These are phyloP conservation scores for Sylvia borin DNA, from an alignment of 2,797 vertebrate species.

Conservation along the genomic window DNA sequence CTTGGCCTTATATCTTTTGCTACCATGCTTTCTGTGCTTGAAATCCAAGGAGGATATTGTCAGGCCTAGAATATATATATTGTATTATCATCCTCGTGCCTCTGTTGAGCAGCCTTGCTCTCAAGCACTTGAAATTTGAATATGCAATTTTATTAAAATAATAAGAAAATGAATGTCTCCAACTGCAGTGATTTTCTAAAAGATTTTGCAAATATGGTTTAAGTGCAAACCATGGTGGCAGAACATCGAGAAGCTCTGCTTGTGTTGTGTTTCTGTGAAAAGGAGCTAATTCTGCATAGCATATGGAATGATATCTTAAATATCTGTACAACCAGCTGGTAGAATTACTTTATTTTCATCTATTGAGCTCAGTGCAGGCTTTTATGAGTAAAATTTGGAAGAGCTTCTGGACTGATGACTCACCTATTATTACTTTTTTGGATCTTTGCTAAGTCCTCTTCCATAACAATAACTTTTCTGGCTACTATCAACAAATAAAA, in stretches of 20 bases:
- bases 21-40: neutral
- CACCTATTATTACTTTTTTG: neutral
- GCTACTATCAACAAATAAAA: neutral
- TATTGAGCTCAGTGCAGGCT: neutral
- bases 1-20: neutral
- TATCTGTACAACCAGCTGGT: constrained; percentile 36
- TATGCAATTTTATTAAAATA: neutral
- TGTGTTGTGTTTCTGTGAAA: constrained; percentile 11
- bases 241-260: neutral
- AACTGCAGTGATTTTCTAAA: neutral
- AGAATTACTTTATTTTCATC: constrained; percentile 14
- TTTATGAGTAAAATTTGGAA: neutral
- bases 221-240: neutral
- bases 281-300: constrained; percentile 15
- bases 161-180: neutral
- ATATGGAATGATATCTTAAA: constrained; percentile 39
- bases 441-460: neutral
- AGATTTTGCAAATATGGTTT: neutral
- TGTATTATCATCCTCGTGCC: neutral
- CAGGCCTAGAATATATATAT: neutral
- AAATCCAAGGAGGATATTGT: neutral
- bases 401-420: neutral
- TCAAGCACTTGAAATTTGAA: neutral
- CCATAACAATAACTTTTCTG: neutral
- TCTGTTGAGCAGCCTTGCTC: neutral